These are phyloP conservation scores for Denticeps clupeoides DNA, from an alignment of 2,797 vertebrate genomes.

Conservation along the genomic window DNA sequence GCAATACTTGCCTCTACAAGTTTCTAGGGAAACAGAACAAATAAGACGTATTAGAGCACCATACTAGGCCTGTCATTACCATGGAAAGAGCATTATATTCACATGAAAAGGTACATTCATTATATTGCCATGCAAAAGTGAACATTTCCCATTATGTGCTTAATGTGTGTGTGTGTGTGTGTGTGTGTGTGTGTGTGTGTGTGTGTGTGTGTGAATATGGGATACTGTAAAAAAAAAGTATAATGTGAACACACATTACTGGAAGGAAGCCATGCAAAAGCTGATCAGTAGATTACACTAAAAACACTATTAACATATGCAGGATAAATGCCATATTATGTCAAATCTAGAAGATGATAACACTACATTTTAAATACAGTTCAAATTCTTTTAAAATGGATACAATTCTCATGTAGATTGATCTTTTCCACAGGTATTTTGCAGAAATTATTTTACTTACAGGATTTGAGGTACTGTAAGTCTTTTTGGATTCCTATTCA, in stretches of 20 bases:
- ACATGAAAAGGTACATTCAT: not conserved
- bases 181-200: not conserved
- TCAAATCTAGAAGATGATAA: too few species aligned
- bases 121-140: not conserved
- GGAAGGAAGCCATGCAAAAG: conserved; percentile 2
- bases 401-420: too few species aligned
- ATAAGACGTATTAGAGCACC: conserved; percentile 58
- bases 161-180: not conserved
- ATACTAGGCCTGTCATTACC: conserved; percentile 4
- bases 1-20: conserved; percentile 96
- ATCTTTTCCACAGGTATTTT: too few species aligned
- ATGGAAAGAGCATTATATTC: conserved; percentile 9
- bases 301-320: too few species aligned
- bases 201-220: not conserved
- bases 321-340: too few species aligned
- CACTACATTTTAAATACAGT: too few species aligned
- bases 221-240: not conserved
- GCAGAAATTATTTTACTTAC: too few species aligned
- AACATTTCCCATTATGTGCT: not conserved
- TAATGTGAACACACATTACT: not conserved
- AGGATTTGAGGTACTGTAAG: too few species aligned
- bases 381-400: too few species aligned
- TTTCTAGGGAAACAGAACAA: conserved; percentile 94
- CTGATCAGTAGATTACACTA: too few species aligned
- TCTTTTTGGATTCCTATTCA: too few species aligned